These are phyloP conservation scores for Barnardius zonarius DNA, from an alignment of 2,113 vertebrate species.

Conservation along the genomic window DNA sequence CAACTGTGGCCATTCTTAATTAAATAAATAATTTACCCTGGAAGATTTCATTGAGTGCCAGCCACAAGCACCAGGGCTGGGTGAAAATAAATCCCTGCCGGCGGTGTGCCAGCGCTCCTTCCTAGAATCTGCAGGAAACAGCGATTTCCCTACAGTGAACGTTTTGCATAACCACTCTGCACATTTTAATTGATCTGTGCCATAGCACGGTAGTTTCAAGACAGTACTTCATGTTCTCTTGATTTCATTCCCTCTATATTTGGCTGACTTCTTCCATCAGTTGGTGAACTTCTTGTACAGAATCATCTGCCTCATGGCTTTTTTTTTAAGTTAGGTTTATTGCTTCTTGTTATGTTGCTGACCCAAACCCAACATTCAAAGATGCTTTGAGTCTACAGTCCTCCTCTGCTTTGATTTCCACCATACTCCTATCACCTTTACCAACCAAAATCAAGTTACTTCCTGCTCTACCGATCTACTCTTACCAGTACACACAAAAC, in stretches of 20 bases:
- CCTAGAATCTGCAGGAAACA: neutral
- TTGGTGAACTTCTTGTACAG: neutral
- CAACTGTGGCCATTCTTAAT: neutral
- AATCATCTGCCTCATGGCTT: neutral
- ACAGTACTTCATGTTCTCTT: neutral
- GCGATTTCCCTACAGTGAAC: neutral
- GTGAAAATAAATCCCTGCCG: constrained; percentile 40
- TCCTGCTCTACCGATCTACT: neutral
- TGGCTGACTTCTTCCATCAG: neutral
- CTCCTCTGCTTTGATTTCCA: neutral
- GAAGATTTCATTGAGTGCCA: constrained; percentile 27
- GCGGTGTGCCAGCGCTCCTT: neutral
- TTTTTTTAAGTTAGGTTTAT: neutral
- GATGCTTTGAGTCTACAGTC: neutral
- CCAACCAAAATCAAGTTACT: neutral
- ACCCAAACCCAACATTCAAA: neutral
- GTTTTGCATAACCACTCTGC: neutral
- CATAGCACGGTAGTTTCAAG: neutral
- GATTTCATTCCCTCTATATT: neutral
- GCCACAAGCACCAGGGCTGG: neutral
- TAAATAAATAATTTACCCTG: constrained; percentile 55
- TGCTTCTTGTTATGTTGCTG: neutral
- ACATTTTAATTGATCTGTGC: neutral
- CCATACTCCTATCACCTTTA: neutral
- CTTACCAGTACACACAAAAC: neutral